phyloP scores from a whole-genome alignment of 2,797 vertebrate species.

The Acanthopagrus latus region DNA sequence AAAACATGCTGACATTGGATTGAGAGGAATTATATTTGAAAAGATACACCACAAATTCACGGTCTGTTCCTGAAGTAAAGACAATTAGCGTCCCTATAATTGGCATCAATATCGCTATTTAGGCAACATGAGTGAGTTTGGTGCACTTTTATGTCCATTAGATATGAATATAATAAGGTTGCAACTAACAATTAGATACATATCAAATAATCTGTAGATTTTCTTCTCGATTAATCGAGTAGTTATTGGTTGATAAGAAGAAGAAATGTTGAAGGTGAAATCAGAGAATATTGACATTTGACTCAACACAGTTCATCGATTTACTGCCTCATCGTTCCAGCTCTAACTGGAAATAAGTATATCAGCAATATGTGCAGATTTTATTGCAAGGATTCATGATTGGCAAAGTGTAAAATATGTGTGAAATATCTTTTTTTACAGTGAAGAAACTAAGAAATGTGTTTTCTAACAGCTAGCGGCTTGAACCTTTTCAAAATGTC shows the following conservation, averaged over 20 bases:
- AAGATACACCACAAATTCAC: background rate
- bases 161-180: too few species aligned
- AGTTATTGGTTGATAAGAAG: too few species aligned
- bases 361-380: background rate
- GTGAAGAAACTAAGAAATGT: background rate
- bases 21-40: background rate
- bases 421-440: background rate
- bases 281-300: too few species aligned
- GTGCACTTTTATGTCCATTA: background rate
- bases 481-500: background rate
- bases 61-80: too few species aligned
- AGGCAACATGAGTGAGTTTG: background rate
- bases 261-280: too few species aligned
- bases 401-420: background rate
- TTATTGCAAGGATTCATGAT: background rate
- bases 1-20: background rate
- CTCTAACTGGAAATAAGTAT: background rate
- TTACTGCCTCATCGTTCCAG: too few species aligned
- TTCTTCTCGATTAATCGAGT: too few species aligned
- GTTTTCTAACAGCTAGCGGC: background rate
- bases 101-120: background rate
- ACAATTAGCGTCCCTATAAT: background rate
- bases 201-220: too few species aligned
- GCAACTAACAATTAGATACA: too few species aligned
- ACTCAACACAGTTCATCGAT: too few species aligned